Evolutionary conservation across 2,113 vertebrate species (phyloP), one percentile per base, ranked within the genome.

Genomic region (Melanerpes aurifrons): DNA sequence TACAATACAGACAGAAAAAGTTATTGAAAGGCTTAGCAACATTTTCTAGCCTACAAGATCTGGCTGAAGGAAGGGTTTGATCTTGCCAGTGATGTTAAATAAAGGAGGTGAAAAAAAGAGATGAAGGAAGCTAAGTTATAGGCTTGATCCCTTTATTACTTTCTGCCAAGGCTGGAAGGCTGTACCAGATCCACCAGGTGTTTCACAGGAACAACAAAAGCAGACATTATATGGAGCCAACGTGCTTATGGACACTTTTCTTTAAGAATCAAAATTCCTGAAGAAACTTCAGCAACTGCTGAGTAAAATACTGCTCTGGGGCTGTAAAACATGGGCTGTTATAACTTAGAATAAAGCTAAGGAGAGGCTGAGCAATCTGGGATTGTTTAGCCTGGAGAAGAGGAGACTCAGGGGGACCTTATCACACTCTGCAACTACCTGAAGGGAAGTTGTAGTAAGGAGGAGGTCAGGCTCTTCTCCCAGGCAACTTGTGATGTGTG

Each of bases 61-160:
- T 75, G 71, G 82, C 71, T 53, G 76, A 56, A 80, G 24, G 77
- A 88, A 88, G 26, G 61, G 70, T 92, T 92, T 82, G 82, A 90
- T 82, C 15, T 95, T 85, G 82, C 63, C 66, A 54, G 43, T 25
- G 37, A 61, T 54, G 28, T 78, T 59, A 48, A 22, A 50, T 50
- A 32, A 59, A 5, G 9, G 2, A 53, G 50, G 50, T 53, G 3
- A 1, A 48, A 80, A 32, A n/a, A 71, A 35, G 58, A 79, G 35
- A 95, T 90, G 73, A 94, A 92, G 89, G 84, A 54, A 70, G 58
- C 21, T 78, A 86, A 72, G 87, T 92, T 89, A 78, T 63, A 94
- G 63, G n/a, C 48, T 80, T 92, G 53, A 40, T 72, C 32, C 31
- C 57, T 75, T 93, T 76, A 79, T 78, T 83, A 59, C 67, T 29